These are phyloP conservation scores for Hirtodrosophila cameraria DNA, from an alignment of 2,888 invertebrate genomes.

Conservation along the genomic window DNA sequence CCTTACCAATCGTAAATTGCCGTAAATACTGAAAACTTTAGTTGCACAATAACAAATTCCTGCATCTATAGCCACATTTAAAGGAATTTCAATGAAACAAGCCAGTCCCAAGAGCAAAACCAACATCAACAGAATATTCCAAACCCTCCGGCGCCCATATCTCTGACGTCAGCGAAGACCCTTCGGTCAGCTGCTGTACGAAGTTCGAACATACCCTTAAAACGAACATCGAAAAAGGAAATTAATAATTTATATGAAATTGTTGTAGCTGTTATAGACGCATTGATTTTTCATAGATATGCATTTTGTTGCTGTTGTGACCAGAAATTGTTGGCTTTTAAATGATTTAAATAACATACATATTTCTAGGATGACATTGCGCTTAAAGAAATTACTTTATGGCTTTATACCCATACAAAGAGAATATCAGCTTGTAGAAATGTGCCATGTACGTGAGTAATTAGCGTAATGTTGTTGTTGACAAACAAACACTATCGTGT, in stretches of 20 bases:
- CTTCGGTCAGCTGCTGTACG: background rate
- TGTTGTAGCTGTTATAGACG: conserved; percentile 1
- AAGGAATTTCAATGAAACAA: no score
- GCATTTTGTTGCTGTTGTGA: conserved; percentile 10
- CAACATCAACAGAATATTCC: background rate
- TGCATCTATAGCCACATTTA: no score
- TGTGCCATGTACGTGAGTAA: conserved; percentile 80
- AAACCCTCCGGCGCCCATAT: background rate
- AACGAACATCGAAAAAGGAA: background rate
- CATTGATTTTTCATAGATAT: no score
- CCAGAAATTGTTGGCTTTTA: conserved; percentile 23
- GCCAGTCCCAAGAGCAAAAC: no score
- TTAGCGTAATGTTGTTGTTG: conserved; percentile 38
- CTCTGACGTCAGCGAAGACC: background rate
- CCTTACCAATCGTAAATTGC: no score
- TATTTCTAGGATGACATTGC: conserved; percentile 79
- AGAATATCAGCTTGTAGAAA: conserved; percentile 80
- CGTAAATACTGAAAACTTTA: no score
- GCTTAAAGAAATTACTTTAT: conserved; percentile 81
- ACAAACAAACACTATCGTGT: conserved; percentile 6
- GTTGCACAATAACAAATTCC: no score
- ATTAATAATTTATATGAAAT: conserved; percentile 45
- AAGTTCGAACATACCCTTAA: background rate
- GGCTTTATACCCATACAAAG: conserved; percentile 81
- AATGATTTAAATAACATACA: conserved; percentile 28